Conservation (phyloP, 2,888 invertebrate species). For the Diaprepes abbreviatus region DNA sequence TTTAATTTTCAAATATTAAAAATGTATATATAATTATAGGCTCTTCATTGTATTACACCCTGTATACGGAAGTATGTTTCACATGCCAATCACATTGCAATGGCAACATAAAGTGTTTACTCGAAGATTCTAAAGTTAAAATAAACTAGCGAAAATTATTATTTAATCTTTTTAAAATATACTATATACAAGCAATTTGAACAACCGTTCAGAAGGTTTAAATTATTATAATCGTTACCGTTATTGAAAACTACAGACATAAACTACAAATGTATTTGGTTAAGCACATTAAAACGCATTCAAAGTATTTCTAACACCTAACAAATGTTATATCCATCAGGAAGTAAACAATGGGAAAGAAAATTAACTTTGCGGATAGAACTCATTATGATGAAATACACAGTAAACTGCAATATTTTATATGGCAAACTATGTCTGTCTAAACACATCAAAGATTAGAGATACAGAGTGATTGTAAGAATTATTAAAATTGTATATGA, state of each 20-base stretch:
- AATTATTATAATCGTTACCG: conserved; percentile 1
- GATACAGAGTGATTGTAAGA: too few relatives aligned
- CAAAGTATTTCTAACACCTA: conserved; percentile 5
- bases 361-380: background rate
- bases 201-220: background rate
- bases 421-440: background rate
- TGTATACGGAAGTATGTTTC: background rate
- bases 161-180: conserved; percentile 19
- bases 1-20: too few relatives aligned
- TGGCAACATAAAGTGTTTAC: background rate
- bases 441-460: too few relatives aligned
- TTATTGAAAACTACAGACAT: conserved; percentile 3
- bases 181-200: conserved; percentile 17
- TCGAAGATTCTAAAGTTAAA: conserved; percentile 16
- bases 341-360: background rate
- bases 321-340: background rate
- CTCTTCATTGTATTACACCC: background rate
- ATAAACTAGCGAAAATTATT: conserved; percentile 24
- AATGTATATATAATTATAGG: too few relatives aligned
- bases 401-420: background rate
- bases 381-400: background rate
- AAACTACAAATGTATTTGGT: conserved; percentile 3
- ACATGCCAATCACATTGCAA: background rate
- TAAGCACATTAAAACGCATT: background rate
- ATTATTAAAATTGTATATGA: too few relatives aligned